Percentiles rank a stretch among this genome's conserved stretches.
These are phyloP conservation scores for Volucella zonaria DNA, from an alignment of 2,888 invertebrate species.

Conservation along the genomic window DNA sequence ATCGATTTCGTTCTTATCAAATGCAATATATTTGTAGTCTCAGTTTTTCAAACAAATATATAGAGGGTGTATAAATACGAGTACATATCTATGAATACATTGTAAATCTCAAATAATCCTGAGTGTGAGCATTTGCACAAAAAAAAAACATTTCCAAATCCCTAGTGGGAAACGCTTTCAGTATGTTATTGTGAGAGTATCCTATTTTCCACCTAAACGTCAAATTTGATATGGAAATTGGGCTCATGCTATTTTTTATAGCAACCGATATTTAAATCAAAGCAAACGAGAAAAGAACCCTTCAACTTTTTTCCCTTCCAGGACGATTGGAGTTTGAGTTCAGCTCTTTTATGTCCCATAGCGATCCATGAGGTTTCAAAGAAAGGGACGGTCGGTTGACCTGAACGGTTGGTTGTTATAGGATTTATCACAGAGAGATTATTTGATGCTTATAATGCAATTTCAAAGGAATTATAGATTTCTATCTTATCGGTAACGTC, in stretches of 20 bases:
- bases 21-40: neutral
- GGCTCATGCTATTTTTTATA: slow-evolving; percentile 24
- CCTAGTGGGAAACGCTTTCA: slow-evolving; percentile 8
- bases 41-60: neutral
- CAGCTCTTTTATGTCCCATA: neutral
- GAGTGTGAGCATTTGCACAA: neutral
- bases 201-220: slow-evolving; percentile 22
- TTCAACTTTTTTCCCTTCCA: neutral
- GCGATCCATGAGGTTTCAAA: slow-evolving; percentile 13
- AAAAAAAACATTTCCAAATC: slow-evolving; percentile 13
- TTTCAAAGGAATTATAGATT: slow-evolving; percentile 33
- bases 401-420: slow-evolving; percentile 1
- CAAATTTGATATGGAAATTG: slow-evolving; percentile 54
- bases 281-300: neutral
- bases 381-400: slow-evolving; percentile 29
- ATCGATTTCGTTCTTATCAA: slow-evolving; percentile 7
- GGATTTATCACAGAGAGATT: slow-evolving; percentile 36
- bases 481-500: slow-evolving; percentile 13
- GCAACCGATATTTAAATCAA: slow-evolving; percentile 29
- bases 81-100: too few relatives aligned
- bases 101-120: slow-evolving; percentile 13
- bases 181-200: slow-evolving; percentile 18
- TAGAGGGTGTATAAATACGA: too few relatives aligned
- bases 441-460: slow-evolving; percentile 43
- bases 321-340: slow-evolving; percentile 8